Evolutionary conservation across 2,888 invertebrate genomes (phyloP), one percentile per base, ranked within the genome.

Genomic region (Andrena dorsata): DNA sequence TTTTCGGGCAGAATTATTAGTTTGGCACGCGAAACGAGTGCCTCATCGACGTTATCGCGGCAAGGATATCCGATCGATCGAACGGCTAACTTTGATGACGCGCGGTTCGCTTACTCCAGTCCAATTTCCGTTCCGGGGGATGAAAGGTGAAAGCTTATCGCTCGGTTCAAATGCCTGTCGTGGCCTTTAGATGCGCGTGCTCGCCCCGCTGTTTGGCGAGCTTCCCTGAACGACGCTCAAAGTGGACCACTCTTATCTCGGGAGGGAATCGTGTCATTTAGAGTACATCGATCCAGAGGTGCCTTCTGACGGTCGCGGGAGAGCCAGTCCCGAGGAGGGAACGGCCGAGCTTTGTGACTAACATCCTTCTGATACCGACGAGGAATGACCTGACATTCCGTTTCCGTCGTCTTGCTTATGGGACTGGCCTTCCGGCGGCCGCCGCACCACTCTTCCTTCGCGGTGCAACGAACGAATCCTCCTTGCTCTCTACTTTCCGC

Each of bases 191-290:
- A 65, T 76, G 65, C 35, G 65, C 35, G 76, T 70, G 80, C 72
- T 35, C 53, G 75, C 58, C 77, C 61, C 53, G 80, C 71, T 85
- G 78, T 87, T 87, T 85, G 81, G 76, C 79, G 60, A 77, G 80
- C 65, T 79, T 79, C 74, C 79, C 76, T 72, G 70, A 70, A 56
- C 80, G 76, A 75, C 56, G 41, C 80, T 76, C 65, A 86, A 88
- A 83, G 83, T 76, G 80, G 80, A 87, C 80, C 76, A 66, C 20
- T 60, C 80, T 88, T 87, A 87, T 87, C 87, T 75, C 78, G 60
- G 49, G 23, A 66, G 75, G 85, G 75, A 84, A 87, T 86, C 86
- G 64, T 65, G 87, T 86, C 82, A 77, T 82, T 87, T 84, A 75
- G 64, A 77, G 78, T 51, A 32, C 69, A 64, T 79, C 78, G 79